Evolutionary conservation across 2,888 invertebrate genomes (phyloP), one percentile per base, ranked within the genome.

Genomic region (Sarcophaga carnaria): DNA sequence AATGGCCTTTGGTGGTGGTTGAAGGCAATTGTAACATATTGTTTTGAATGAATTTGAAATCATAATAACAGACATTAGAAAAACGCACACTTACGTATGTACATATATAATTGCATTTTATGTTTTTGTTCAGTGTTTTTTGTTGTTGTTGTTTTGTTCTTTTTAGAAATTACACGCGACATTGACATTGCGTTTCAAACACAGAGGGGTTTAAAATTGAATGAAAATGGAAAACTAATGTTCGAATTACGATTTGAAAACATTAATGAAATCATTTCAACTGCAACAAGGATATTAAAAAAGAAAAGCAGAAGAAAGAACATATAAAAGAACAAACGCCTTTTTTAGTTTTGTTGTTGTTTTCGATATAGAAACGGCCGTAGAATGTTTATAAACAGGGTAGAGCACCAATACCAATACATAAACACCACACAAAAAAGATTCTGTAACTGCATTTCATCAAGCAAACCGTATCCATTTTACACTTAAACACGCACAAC

Each of bases 51-150:
- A 85, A 85, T 85, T 83, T 72, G 62, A 78, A 78, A 78, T 37
- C 8, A 2, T 78, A 85, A 85, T 85, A 80, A 77, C 69, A 67
- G 80, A 69, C 74, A 85, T 82, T 78, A 76, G 83, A 86, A 86
- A 76, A 83, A 54, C 67, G 70, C 81, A 86, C 72, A 75, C 74
- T 37, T 20, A 22, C 1, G 1, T 22, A 22, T 22, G 1, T 37
- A n/a, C n/a, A n/a, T n/a, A 71, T 17, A 47, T 74, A 62, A 77
- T 49, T 83, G 78, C 62, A 72, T 27, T 60, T 6, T 0, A 54
- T 14, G 14, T 12, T 54, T 54, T 54, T 54, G 12, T 37, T 37
- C 37, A 27, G 4, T 27, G 27, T 37, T 8, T 37, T 37, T 8
- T 37, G 37, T 8, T 54, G 2, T 54, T 54, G 12, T 72, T 72